Conservation (phyloP, 2,113 vertebrate genomes). For the Corydoras maculifer region DNA sequence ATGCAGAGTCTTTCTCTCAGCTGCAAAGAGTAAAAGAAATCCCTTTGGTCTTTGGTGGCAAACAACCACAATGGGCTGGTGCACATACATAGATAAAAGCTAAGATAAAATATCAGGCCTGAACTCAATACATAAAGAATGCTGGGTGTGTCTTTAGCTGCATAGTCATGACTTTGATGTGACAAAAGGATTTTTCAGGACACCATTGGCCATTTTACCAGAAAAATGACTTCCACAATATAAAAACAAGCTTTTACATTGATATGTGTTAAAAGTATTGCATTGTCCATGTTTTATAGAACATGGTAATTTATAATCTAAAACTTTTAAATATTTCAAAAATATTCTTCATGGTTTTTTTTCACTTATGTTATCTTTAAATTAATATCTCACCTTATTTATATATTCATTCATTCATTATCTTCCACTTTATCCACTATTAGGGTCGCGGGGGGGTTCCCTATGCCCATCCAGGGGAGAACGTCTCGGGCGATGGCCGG, state of each 20-base stretch:
- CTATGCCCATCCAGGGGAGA: no score
- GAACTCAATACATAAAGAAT: slow-evolving; percentile 7
- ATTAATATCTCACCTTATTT: no score
- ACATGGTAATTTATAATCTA: no score
- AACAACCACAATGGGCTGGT: neutral
- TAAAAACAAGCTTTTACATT: neutral
- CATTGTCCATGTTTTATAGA: no score
- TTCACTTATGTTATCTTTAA: no score
- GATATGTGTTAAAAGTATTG: no score
- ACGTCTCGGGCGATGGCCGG: no score
- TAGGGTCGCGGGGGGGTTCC: no score
- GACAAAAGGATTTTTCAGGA: neutral
- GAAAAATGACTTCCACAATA: neutral
- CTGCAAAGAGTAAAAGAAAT: neutral
- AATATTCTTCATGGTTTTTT: no score
- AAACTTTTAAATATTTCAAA: no score
- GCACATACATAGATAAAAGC: slow-evolving; percentile 10
- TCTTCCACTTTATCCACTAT: no score
- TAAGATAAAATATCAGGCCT: slow-evolving; percentile 8
- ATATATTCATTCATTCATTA: no score
- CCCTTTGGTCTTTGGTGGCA: neutral
- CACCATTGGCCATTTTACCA: neutral
- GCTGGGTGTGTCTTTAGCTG: slow-evolving; percentile 15
- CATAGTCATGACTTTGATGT: slow-evolving; percentile 12
- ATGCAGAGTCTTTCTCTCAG: neutral